Conservation (phyloP, 2,888 invertebrate species). For the Athrips mouffetella region DNA sequence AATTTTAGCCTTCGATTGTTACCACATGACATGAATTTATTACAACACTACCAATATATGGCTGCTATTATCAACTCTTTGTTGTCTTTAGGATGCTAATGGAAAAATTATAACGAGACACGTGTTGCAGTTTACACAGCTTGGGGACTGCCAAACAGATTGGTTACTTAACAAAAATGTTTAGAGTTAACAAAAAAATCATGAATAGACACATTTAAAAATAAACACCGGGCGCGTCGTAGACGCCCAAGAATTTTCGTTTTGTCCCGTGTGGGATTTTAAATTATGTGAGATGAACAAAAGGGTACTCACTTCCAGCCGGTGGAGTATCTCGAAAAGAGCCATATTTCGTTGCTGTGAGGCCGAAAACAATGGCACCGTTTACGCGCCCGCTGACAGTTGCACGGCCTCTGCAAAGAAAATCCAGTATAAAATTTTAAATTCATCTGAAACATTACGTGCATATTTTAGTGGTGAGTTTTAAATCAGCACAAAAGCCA, state of each 20-base stretch:
- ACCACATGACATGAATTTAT: constrained; percentile 52
- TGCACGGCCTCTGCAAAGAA: constrained; percentile 90
- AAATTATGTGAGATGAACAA: constrained; percentile 36
- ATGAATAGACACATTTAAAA: constrained; percentile 41
- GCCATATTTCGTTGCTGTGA: constrained; percentile 96
- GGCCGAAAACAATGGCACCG: constrained; percentile 95
- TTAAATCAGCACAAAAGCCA: constrained; percentile 32
- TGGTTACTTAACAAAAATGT: constrained; percentile 36
- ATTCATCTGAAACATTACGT: constrained; percentile 19
- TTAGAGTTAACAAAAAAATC: constrained; percentile 41
- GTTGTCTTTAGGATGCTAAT: constrained; percentile 36
- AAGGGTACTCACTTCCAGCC: constrained; percentile 89
- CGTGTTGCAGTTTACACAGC: constrained; percentile 60
- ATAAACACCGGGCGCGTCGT: constrained; percentile 26
- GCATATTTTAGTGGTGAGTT: constrained; percentile 6
- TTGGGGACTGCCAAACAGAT: constrained; percentile 29
- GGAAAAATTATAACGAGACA: constrained; percentile 48
- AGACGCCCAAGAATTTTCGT: constrained; percentile 27
- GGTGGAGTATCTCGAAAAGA: constrained; percentile 97
- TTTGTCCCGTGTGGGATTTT: constrained; percentile 32
- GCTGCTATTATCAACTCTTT: constrained; percentile 37
- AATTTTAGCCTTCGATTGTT: constrained; percentile 54
- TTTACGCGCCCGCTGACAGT: constrained; percentile 92
- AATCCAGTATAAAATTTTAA: constrained; percentile 35
- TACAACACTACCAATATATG: constrained; percentile 36